Conservation (phyloP, 2,888 invertebrate species). For the Drosophila macrospina region DNA sequence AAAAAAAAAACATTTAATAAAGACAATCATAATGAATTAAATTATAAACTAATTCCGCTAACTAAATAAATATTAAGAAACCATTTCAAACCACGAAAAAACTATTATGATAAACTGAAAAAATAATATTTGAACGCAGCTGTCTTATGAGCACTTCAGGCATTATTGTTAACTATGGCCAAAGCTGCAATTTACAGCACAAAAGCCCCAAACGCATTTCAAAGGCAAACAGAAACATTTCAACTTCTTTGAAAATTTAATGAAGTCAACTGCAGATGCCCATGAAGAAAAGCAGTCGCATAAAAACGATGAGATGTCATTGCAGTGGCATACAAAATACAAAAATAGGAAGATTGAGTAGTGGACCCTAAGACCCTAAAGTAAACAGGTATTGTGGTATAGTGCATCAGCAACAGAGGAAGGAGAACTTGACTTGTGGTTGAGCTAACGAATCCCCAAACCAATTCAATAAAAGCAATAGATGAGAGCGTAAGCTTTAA, state of each 20-base stretch:
- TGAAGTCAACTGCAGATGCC: slow-evolving; percentile 63
- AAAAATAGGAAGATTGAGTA: slow-evolving; percentile 48
- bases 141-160: slow-evolving; percentile 22
- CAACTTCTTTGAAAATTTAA: slow-evolving; percentile 70
- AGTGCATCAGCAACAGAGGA: slow-evolving; percentile 2
- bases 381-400: slow-evolving; percentile 39
- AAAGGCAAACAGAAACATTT: slow-evolving; percentile 74
- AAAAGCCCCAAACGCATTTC: slow-evolving; percentile 40
- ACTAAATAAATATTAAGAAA: too few species aligned
- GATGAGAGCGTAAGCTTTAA: slow-evolving; percentile 28
- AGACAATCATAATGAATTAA: too few species aligned
- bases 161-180: slow-evolving; percentile 29
- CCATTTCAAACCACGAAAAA: neutral
- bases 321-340: slow-evolving; percentile 56
- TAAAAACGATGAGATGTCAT: slow-evolving; percentile 25
- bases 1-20: too few species aligned
- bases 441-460: slow-evolving; percentile 74
- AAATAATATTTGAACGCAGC: neutral
- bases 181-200: slow-evolving; percentile 41
- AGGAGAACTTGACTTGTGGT: slow-evolving; percentile 60
- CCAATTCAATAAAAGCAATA: slow-evolving; percentile 80
- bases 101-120: neutral
- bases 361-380: slow-evolving; percentile 67
- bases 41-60: too few species aligned
- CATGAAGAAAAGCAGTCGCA: slow-evolving; percentile 16